phyloP scores from a whole-genome alignment of 2,113 vertebrate species.

The Petrocephalus microphthalmus region DNA sequence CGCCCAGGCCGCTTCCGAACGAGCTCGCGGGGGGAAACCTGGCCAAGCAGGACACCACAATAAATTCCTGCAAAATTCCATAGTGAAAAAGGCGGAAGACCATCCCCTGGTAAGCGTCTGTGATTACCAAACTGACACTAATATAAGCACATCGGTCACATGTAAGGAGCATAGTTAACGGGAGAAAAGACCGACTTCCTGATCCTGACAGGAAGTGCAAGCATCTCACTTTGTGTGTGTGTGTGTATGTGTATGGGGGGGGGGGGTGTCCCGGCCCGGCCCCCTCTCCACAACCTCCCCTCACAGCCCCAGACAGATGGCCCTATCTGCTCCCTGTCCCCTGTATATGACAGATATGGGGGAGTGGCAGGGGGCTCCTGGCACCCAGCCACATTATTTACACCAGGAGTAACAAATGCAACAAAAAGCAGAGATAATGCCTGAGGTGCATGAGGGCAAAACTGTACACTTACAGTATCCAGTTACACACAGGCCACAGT shows the following conservation, averaged over 20 bases:
- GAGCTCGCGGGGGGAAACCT: too few relatives aligned
- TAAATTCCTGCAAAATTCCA: too few relatives aligned
- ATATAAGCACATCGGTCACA: too few relatives aligned
- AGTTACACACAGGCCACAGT: background rate
- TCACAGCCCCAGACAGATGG: background rate
- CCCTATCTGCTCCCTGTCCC: background rate
- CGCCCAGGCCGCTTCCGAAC: too few relatives aligned
- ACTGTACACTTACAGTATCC: background rate
- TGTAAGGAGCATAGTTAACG: too few relatives aligned
- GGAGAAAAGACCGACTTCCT: too few relatives aligned
- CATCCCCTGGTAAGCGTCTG: too few relatives aligned
- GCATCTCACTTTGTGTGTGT: background rate
- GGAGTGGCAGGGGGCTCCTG: background rate
- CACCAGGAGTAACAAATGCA: background rate
- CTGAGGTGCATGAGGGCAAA: background rate
- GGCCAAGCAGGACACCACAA: too few relatives aligned
- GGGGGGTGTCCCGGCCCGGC: background rate
- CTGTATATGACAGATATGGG: background rate
- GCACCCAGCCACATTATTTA: background rate
- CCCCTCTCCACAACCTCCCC: background rate
- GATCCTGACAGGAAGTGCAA: background rate
- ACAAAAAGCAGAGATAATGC: background rate
- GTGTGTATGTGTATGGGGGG: background rate
- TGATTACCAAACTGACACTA: too few relatives aligned
- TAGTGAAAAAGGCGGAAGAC: too few relatives aligned